Base-by-base conservation (phyloP, 2,888 invertebrate species). In the Ichneumoninae sp. region DNA sequence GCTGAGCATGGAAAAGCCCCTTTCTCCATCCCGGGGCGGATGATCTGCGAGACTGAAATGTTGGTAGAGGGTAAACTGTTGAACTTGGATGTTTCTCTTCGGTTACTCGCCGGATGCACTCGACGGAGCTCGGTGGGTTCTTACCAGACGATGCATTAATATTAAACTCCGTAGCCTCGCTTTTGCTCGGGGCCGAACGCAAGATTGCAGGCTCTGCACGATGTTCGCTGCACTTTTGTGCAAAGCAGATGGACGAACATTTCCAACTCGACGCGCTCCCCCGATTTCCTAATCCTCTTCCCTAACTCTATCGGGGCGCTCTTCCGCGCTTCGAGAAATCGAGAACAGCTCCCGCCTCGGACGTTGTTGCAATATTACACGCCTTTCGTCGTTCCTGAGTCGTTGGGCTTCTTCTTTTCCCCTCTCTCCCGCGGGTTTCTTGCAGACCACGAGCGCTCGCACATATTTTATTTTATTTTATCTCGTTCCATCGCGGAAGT, bases 1-100 rank as follows among this genome's bases (percentile, higher is more conserved):
- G n/a, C 82, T 66, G 77, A 82, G 76, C 82, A 71, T 71, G 82
- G 47, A 57, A 70, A 82, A 71, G 57, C 71, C 57, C 71, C 57
- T 13, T 30, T 30, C 16, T 26, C 63, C 44, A 47, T n/a, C 40
- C 10, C 44, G 36, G 2, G 3, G 36, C 13, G 8, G 65, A 65
- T 33, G 10, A 75, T 52, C 26, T 30, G 22, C 66, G 68, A 66
- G 50, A 69, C 44, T 60, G 33, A 54, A 74, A 75, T 22, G 40
- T 79, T 66, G 52, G 57, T 19, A 47, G 19, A 50, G 44, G 70
- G 71, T 16, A 47, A 79, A 76, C 66, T 78, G 71, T 82, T 82
- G 81, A 85, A 78, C 78, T 82, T 79, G 8, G 19, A 68, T n/a
- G n/a, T 65, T 65, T 16, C 3, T 22, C 10, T 16, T 33, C n/a